Evolutionary conservation across 2,888 invertebrate species (phyloP), one percentile per base, ranked within the genome.

Genomic region (Drosophila niveifrons): DNA sequence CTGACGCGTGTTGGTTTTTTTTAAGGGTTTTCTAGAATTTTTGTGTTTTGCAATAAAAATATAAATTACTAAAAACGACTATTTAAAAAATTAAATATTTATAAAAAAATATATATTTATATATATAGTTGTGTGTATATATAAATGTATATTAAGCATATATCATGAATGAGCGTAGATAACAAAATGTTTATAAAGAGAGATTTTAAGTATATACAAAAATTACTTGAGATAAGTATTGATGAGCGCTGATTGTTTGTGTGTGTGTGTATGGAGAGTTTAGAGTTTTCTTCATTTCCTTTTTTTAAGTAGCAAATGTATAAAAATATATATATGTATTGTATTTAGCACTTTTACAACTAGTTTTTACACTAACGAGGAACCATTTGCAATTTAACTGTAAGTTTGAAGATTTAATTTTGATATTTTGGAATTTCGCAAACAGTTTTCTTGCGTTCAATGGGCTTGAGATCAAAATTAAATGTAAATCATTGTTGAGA

Each of bases 341-440:
- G 13, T 73, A 66, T 80, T 75, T 80, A 80, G 83, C 86, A 83
- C 82, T 64, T 90, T 79, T 79, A 90, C 70, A 82, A 75, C 88
- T 88, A 90, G 67, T 72, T 86, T 81, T 81, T 89, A 90, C 65
- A 80, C 90, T 90, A 90, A 89, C 84, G 90, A 90, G 90, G 91
- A 90, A 90, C 91, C 87, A 87, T 87, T 87, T 89, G 90, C 88
- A 75, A 80, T 84, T 88, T 69, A 74, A 80, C 65, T 86, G 73
- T 74, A 70, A 73, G 82, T 82, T 75, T 70, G 70, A 69, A 75
- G 61, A 75, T 78, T 78, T 82, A 80, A 88, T 85, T 83, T 90
- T 89, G 86, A 89, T 73, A 52, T 80, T 74, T 82, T 78, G 76
- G 86, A 88, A 82, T 79, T 80, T 75, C 70, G 83, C 85, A 90